phyloP scores from a whole-genome alignment of 2,797 vertebrate genomes.

The Spheniscus humboldti region DNA sequence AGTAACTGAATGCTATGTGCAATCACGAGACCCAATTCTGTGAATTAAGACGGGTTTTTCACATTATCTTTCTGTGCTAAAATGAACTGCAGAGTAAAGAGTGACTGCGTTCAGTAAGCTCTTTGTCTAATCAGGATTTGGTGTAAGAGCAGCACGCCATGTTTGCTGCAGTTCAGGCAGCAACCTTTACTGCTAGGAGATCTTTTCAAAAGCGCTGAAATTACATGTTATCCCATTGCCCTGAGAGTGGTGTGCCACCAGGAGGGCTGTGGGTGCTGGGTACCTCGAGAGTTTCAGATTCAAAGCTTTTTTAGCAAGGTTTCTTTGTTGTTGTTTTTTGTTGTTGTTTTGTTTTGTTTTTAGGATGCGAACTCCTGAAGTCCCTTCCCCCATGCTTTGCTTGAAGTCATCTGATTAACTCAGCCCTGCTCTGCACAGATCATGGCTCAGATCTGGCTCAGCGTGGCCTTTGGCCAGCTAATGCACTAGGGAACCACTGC shows the following conservation, averaged over 20 bases:
- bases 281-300: not conserved
- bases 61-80: not conserved
- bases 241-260: not conserved
- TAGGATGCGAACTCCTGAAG: not conserved
- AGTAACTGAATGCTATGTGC: not conserved
- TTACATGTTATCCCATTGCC: not conserved
- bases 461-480: not conserved
- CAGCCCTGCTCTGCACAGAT: not conserved
- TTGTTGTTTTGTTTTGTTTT: not conserved
- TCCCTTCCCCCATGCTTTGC: not conserved
- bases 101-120: not conserved
- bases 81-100: not conserved
- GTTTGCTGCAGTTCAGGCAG: not conserved
- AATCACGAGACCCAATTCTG: not conserved
- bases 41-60: not conserved
- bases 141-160: not conserved
- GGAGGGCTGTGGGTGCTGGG: not conserved
- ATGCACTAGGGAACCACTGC: not conserved
- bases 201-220: not conserved
- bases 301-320: not conserved
- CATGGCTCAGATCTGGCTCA: not conserved
- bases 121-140: not conserved
- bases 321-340: not conserved
- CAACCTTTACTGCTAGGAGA: not conserved
- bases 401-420: not conserved